Conservation (phyloP, 2,113 vertebrate species). For the Acanthisitta chloris region DNA sequence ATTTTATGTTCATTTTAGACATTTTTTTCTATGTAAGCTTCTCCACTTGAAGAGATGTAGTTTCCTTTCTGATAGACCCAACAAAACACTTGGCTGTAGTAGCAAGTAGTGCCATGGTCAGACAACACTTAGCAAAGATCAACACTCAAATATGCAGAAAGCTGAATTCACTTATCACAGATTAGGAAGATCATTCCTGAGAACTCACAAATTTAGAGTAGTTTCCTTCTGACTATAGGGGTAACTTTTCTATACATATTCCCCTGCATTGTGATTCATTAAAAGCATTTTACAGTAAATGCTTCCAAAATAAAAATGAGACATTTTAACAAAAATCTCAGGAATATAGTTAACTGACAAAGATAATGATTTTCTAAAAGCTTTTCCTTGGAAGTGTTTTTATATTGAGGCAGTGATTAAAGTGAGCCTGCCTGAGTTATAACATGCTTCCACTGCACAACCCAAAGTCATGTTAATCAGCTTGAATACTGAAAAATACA, state of each 20-base stretch:
- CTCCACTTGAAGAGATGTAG: neutral
- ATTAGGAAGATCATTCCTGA: conserved; percentile 4
- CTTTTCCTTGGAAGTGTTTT: conserved; percentile 41
- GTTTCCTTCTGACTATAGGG: neutral
- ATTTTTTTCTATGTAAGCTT: neutral
- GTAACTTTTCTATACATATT: neutral
- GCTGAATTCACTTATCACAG: neutral
- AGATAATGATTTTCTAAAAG: conserved; percentile 52
- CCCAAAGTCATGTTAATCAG: conserved; percentile 57
- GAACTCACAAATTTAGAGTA: neutral
- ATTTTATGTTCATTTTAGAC: neutral
- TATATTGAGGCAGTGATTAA: conserved; percentile 50
- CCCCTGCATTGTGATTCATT: conserved; percentile 30
- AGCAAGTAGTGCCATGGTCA: neutral
- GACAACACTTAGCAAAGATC: neutral
- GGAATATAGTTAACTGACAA: conserved; percentile 57
- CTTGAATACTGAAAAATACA: conserved; percentile 31
- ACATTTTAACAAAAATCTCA: conserved; percentile 43
- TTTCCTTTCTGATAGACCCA: neutral
- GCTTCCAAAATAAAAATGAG: conserved; percentile 53
- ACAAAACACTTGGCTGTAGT: neutral
- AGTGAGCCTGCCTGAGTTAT: neutral
- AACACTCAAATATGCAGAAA: neutral
- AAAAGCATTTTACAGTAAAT: conserved; percentile 21
- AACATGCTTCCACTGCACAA: neutral